Evolutionary conservation across 2,797 vertebrate genomes (phyloP), one percentile per base, ranked within the genome.

Genomic region (Danio jaintianensis): DNA sequence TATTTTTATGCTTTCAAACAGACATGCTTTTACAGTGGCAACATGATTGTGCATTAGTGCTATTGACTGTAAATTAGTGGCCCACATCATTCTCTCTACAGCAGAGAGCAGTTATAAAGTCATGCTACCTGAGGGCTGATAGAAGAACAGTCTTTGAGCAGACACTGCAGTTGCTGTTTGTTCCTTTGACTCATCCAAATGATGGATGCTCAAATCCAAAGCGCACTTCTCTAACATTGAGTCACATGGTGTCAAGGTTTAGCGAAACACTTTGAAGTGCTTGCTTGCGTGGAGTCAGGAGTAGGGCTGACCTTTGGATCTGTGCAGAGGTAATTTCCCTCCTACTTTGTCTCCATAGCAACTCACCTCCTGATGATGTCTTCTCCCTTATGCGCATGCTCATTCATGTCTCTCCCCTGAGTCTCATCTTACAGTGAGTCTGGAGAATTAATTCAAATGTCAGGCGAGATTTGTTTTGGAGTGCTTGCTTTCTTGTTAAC

Each of bases 241-340:
- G 38, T 70, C 69, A 36, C 47, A 36, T 53, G 58, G 48, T 45
- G 47, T 47, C 20, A 55, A 50, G 59, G 59, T 80, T 73, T 56
- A 63, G 50, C 9, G 40, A 8, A 38, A 15, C 42, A 66, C 78
- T 73, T 56, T 73, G 48, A 64, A 80, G 40, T 48, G 29, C 56
- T 7, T 50, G 77, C 77, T 79, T 59, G 45, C n/a, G 29, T 43
- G 11, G 16, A 72, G 69, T 61, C 75, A 29, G 52, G 48, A 59
- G 63, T 56, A 58, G 78, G 40, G 38, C 58, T 81, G 72, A 81
- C 80, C 73, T 81, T 81, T 83, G 66, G n/a, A 72, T 75, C 73
- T 53, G 38, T 18, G 16, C 38, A 67, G 67, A 82, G 80, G 83
- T 82, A 80, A 85, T 82, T 79, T 78, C 48, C 73, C 45, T 83